Percentiles rank a stretch among this genome's conserved stretches.
Conservation (phyloP, 2,888 invertebrate species). For the Brachynemurus nebulosus region DNA sequence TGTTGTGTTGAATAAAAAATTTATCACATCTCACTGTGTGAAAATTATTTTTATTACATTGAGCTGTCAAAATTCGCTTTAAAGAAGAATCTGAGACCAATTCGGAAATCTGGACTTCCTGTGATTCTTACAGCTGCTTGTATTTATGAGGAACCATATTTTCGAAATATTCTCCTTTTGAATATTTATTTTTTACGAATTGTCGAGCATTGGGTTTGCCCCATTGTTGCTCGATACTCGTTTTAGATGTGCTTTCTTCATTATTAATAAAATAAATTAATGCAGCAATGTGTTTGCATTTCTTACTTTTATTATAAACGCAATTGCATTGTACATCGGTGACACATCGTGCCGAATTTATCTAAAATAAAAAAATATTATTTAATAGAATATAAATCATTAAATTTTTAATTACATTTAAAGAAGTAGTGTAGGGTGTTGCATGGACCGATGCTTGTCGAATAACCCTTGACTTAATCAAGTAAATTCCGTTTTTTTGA, state of each 20-base stretch:
- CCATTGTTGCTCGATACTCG: conserved; percentile 15
- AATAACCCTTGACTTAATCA: no score
- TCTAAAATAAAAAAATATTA: not conserved
- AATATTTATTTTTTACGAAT: conserved; percentile 15
- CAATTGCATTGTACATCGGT: conserved; percentile 13
- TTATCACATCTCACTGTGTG: conserved; percentile 11
- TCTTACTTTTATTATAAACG: conserved; percentile 12
- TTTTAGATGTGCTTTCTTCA: no score
- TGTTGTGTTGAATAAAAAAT: not conserved
- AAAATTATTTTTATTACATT: conserved; percentile 6
- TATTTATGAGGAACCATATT: conserved; percentile 13
- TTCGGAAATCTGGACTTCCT: no score
- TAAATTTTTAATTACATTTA: no score
- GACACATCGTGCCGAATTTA: no score
- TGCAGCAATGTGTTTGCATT: not conserved
- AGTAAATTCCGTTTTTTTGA: no score
- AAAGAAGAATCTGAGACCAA: not conserved
- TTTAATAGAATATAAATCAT: no score
- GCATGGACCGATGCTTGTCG: no score
- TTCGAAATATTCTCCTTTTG: conserved; percentile 14
- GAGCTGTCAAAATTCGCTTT: not conserved
- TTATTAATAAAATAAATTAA: conserved; percentile 13
- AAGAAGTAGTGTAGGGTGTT: no score
- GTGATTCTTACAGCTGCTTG: not conserved
- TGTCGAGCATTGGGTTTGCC: conserved; percentile 3